Conservation (phyloP, 2,113 vertebrate genomes). For the Poeciliopsis retropinna region DNA sequence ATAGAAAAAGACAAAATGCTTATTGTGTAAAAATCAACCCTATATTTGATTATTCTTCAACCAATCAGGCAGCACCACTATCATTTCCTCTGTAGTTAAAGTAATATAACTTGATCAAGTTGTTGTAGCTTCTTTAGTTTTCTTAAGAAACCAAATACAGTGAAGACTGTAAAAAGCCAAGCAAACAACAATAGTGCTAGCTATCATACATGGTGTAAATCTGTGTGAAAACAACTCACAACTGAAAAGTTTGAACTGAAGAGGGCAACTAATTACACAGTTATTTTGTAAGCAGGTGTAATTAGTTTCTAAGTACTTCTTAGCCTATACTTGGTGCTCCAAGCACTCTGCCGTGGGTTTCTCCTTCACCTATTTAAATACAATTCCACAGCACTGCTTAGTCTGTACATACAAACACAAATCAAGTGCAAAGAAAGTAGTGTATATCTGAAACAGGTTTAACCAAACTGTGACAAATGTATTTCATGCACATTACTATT, state of each 20-base stretch:
- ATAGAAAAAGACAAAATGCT: not conserved
- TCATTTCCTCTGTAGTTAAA: not conserved
- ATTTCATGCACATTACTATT: no score
- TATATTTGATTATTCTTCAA: not conserved
- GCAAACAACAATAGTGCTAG: not conserved
- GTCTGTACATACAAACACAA: not conserved
- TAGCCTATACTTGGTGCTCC: not conserved
- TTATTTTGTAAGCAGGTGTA: not conserved
- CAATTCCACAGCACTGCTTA: not conserved
- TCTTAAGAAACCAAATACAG: not conserved
- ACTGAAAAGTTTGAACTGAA: not conserved
- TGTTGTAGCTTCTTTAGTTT: not conserved
- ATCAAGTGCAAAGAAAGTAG: no score
- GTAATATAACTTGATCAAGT: not conserved
- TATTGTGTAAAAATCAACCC: not conserved
- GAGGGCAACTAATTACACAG: not conserved
- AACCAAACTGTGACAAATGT: no score
- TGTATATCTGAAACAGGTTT: no score
- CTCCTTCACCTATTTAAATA: not conserved
- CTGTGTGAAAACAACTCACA: not conserved
- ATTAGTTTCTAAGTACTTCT: not conserved
- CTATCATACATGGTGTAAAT: no score
- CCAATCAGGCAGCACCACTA: not conserved
- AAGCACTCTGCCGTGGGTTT: not conserved
- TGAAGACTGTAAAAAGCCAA: not conserved